phyloP scores from a whole-genome alignment of 2,797 vertebrate genomes.

The Sandelia bainsii region DNA sequence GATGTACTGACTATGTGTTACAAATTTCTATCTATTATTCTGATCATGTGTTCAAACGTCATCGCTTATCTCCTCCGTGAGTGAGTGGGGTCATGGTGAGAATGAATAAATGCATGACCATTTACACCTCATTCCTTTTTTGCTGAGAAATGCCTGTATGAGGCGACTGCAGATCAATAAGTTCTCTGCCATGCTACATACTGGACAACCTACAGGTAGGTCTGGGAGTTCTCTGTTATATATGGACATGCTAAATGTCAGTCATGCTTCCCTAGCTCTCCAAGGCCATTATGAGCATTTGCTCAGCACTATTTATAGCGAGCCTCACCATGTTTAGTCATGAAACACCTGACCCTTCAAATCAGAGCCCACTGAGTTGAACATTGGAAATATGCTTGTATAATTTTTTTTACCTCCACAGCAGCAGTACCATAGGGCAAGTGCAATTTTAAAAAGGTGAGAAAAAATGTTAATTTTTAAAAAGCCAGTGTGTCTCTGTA shows the following conservation, averaged over 20 bases:
- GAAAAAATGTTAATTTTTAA: conserved; percentile 31
- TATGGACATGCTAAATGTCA: conserved; percentile 77
- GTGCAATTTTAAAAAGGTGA: conserved; percentile 14
- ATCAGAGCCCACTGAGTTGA: conserved; percentile 57
- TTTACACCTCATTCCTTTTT: conserved; percentile 61
- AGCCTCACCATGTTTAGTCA: conserved; percentile 75
- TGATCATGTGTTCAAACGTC: conserved; percentile 33
- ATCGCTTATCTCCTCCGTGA: conserved; percentile 26
- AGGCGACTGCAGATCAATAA: conserved; percentile 76
- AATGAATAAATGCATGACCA: conserved; percentile 73
- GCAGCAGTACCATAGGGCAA: conserved; percentile 10
- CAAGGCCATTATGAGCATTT: conserved; percentile 71
- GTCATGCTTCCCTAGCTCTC: conserved; percentile 67
- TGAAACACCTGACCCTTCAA: conserved; percentile 76
- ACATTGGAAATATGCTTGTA: conserved; percentile 39
- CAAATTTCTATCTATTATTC: conserved; percentile 23
- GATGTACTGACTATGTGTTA: conserved; percentile 22
- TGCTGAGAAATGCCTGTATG: conserved; percentile 71
- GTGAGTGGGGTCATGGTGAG: conserved; percentile 34
- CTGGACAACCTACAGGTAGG: conserved; percentile 58
- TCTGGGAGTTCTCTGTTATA: conserved; percentile 67
- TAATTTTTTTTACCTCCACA: conserved; percentile 31
- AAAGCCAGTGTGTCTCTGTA: conserved; percentile 22
- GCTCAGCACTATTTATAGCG: conserved; percentile 73
- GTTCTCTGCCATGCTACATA: conserved; percentile 44